Percentiles rank a stretch among this genome's conserved stretches.
phyloP scores from a whole-genome alignment of 2,888 invertebrate genomes.

The Ceriagrion tenellum region DNA sequence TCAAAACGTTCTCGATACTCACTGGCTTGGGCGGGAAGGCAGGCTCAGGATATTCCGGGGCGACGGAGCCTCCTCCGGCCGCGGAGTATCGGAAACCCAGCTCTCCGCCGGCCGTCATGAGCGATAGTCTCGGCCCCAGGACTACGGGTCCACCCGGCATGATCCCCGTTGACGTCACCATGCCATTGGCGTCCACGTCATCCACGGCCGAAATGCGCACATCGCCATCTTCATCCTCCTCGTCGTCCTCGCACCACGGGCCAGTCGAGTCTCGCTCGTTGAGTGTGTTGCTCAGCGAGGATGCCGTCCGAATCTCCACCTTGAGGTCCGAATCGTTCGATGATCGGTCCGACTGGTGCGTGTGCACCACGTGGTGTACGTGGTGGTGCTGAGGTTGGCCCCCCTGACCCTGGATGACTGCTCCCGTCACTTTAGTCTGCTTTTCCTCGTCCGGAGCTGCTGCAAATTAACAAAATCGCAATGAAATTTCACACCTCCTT shows the following conservation, averaged over 20 bases:
- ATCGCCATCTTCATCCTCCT: constrained; percentile 81
- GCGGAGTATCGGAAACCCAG: constrained; percentile 79
- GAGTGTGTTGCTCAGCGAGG: constrained; percentile 85
- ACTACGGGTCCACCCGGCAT: constrained; percentile 83
- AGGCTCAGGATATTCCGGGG: constrained; percentile 88
- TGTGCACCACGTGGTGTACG: constrained; percentile 77
- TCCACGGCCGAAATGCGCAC: constrained; percentile 82
- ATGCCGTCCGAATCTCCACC: constrained; percentile 91
- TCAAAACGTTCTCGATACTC: constrained; percentile 76
- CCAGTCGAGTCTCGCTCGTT: constrained; percentile 74
- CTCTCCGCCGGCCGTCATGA: constrained; percentile 80
- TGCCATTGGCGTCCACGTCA: constrained; percentile 81
- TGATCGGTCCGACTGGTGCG: constrained; percentile 88
- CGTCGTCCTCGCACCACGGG: constrained; percentile 74
- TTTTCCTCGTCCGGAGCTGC: constrained; percentile 81
- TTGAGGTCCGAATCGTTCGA: constrained; percentile 96
- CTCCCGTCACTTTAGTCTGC: constrained; percentile 80
- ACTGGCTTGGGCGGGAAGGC: constrained; percentile 88
- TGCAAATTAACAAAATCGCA: constrained; percentile 74
- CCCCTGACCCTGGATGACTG: constrained; percentile 73
- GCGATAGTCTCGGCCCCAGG: constrained; percentile 88
- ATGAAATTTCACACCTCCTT: not conserved
- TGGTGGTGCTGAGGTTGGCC: constrained; percentile 77
- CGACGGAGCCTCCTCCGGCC: constrained; percentile 77
- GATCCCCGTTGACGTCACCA: constrained; percentile 80